These are phyloP conservation scores for Aptenodytes patagonicus DNA, from an alignment of 2,113 vertebrate species.

Conservation along the genomic window DNA sequence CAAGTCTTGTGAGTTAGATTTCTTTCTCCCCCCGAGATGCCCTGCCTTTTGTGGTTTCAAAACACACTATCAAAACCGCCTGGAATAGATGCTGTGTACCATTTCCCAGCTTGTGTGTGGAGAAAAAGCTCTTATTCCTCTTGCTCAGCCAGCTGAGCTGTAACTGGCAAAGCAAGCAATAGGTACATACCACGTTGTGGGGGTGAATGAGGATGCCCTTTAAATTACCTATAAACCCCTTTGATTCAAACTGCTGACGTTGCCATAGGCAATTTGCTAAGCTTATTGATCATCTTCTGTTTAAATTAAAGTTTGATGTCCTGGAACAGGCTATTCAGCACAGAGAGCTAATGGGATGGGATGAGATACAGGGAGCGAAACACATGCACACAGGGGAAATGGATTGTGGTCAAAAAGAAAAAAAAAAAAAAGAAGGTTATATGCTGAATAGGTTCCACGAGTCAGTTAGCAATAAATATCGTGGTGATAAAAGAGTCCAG, in stretches of 20 bases:
- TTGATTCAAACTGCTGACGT: conserved; percentile 77
- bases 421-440: conserved; percentile 12
- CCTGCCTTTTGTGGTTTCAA: neutral
- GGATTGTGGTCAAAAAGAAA: conserved; percentile 69
- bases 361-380: conserved; percentile 69
- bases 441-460: conserved; percentile 42
- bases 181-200: conserved; percentile 32
- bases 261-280: conserved; percentile 79
- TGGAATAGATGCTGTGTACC: neutral
- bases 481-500: conserved; percentile 46
- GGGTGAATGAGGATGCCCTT: conserved; percentile 70
- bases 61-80: neutral
- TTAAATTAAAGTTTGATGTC: conserved; percentile 84
- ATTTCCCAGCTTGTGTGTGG: neutral
- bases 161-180: conserved; percentile 11
- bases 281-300: conserved; percentile 82
- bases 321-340: conserved; percentile 76
- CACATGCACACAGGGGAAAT: conserved; percentile 58
- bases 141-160: neutral
- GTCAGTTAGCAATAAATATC: conserved; percentile 65
- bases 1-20: neutral
- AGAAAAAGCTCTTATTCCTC: neutral
- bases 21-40: neutral
- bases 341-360: conserved; percentile 60
- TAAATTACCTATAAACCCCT: conserved; percentile 78